phyloP scores from a whole-genome alignment of 1,140 invertebrate species.

The Dolichoris vasculosae region DNA sequence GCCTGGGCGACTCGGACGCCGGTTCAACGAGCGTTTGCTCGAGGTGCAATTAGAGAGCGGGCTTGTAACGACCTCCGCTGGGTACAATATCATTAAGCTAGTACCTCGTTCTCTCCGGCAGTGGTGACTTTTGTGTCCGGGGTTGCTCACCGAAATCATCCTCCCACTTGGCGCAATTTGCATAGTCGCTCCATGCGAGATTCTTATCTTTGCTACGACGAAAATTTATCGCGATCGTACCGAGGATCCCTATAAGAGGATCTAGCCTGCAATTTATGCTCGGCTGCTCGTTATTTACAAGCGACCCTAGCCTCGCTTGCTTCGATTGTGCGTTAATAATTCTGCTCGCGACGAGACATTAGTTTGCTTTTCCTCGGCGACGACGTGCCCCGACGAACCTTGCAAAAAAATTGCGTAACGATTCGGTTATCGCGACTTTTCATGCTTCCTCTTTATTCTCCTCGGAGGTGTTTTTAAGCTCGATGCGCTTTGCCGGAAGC shows the following conservation, averaged over 20 bases:
- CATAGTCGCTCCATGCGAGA: constrained; percentile 30
- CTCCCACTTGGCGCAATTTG: constrained; percentile 37
- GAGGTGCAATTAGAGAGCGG: constrained; percentile 71
- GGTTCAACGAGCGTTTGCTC: no score
- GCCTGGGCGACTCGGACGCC: no score
- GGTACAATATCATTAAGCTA: constrained; percentile 69
- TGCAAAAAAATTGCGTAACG: no score
- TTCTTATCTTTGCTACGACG: not conserved
- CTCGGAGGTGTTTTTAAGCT: no score
- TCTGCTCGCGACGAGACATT: no score
- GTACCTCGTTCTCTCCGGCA: constrained; percentile 42
- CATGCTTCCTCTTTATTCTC: no score
- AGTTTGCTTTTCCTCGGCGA: not conserved
- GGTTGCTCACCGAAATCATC: constrained; percentile 26
- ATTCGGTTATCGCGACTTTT: no score
- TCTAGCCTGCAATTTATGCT: no score
- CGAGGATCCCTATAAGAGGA: not conserved
- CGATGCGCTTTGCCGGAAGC: no score
- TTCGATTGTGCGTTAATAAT: not conserved
- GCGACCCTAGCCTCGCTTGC: no score
- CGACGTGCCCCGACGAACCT: no score
- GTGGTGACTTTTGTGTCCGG: constrained; percentile 14
- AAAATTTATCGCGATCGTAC: constrained; percentile 6
- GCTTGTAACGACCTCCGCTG: constrained; percentile 65
- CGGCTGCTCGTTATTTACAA: not conserved